Conservation (phyloP, 2,888 invertebrate species). For the Melipona bicolor region DNA sequence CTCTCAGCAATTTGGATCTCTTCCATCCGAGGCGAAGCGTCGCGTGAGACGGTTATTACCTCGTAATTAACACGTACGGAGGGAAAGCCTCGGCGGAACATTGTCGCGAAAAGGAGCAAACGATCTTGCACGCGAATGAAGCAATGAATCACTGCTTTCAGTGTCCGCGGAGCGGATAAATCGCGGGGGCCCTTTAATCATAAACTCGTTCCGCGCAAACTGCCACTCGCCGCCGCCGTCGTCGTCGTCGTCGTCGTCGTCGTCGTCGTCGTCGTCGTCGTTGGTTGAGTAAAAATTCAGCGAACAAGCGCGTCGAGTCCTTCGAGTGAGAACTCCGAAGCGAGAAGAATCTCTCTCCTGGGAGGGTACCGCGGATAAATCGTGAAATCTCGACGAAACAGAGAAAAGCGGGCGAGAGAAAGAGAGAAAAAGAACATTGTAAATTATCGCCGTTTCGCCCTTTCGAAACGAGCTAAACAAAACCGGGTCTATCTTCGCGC, state of each 20-base stretch:
- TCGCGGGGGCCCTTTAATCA: background rate
- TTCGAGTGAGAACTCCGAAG: background rate
- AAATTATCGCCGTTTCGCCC: background rate
- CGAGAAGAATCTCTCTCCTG: background rate
- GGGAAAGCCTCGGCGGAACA: background rate
- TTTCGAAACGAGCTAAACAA: background rate
- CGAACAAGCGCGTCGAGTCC: background rate
- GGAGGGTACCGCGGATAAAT: background rate
- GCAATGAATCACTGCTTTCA: constrained; percentile 15
- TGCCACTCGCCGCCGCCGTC: background rate
- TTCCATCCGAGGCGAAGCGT: too few relatives aligned
- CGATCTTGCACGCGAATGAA: background rate
- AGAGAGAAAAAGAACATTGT: background rate
- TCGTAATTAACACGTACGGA: background rate
- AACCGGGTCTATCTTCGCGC: background rate
- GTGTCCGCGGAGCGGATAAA: background rate
- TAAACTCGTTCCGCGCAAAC: constrained; percentile 9
- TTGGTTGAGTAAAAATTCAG: background rate
- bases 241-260: background rate
- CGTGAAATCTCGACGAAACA: background rate
- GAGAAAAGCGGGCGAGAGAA: too few relatives aligned
- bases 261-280: background rate
- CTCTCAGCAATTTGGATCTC: background rate
- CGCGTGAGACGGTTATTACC: background rate
- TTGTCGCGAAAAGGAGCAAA: background rate